A percentile compares a stretch with the other conserved stretches of the same genome.
These are phyloP conservation scores for Triplophysa tibetana DNA, from an alignment of 2,113 vertebrate genomes.

Conservation along the genomic window DNA sequence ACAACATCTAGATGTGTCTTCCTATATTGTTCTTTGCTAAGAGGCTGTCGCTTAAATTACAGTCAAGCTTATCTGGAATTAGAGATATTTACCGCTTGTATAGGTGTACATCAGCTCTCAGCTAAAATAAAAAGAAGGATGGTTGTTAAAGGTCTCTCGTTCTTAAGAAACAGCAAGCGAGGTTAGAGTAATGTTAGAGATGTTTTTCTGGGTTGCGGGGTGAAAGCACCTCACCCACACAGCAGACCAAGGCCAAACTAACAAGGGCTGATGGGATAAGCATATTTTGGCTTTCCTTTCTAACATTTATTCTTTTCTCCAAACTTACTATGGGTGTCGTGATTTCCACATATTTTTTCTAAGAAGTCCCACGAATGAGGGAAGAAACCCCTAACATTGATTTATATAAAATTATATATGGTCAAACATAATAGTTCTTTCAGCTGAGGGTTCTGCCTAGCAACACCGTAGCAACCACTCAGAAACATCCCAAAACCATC, in stretches of 20 bases:
- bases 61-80: constrained; percentile 23
- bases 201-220: not conserved
- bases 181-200: not conserved
- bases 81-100: not conserved
- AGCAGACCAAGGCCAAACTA: not conserved
- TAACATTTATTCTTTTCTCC: too few relatives aligned
- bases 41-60: constrained; percentile 10
- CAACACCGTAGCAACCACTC: too few relatives aligned
- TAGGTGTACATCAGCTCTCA: not conserved
- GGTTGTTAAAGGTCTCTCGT: not conserved
- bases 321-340: too few relatives aligned
- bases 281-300: not conserved
- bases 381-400: too few relatives aligned
- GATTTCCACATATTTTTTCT: too few relatives aligned
- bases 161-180: not conserved
- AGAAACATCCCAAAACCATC: too few relatives aligned
- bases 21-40: constrained; percentile 1
- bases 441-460: too few relatives aligned
- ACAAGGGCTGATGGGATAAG: not conserved
- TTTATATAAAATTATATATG: too few relatives aligned
- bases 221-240: not conserved
- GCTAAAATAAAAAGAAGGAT: not conserved
- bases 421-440: too few relatives aligned
- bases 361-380: too few relatives aligned
- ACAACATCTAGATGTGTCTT: not conserved